Evolutionary conservation across 2,888 invertebrate genomes (phyloP), one percentile per base, ranked within the genome.

Genomic region (Volucella inflata): DNA sequence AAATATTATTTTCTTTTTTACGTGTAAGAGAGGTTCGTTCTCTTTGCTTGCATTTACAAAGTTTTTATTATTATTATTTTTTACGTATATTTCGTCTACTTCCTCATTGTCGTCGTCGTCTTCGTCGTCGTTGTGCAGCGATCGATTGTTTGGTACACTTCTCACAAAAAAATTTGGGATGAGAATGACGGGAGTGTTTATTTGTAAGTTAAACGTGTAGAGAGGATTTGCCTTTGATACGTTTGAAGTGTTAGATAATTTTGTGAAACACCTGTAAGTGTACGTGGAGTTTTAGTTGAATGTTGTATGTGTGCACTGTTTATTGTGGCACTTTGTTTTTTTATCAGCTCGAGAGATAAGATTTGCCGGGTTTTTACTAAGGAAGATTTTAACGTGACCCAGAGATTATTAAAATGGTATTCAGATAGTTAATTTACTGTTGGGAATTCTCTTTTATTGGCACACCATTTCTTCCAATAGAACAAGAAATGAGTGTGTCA

Each of bases 101-200:
- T 30, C 30, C 6, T 30, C 30, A 6, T 21, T 4, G n/a, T n/a
- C n/a, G n/a, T n/a, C n/a, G n/a, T 30, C 55, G 42, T 48, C 10
- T 51, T 44, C 12, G 48, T 71, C 55, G 55, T 68, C 46, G 55
- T 64, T 50, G 55, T 50, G 14, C 17, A 53, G 38, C 65, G 48
- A 81, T 76, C 76, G 81, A 81, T 72, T 72, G 72, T 50, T 65
- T 59, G 53, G 72, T 77, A 81, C 72, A 85, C 85, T 85, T 68
- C 85, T 77, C 81, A 77, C 80, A 68, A 72, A 77, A 80, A 68
- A 71, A 30, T 68, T 72, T 48, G 46, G 65, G 77, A 64, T 36
- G 30, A 14, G 16, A 42, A 11, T 21, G 10, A 14, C 50, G 6
- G 30, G 0, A 30, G 30, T 30, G 30, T 30, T 30, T 30, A 30